Base-by-base conservation (phyloP, 2,888 invertebrate genomes). In the Polydrusus tereticollis region DNA sequence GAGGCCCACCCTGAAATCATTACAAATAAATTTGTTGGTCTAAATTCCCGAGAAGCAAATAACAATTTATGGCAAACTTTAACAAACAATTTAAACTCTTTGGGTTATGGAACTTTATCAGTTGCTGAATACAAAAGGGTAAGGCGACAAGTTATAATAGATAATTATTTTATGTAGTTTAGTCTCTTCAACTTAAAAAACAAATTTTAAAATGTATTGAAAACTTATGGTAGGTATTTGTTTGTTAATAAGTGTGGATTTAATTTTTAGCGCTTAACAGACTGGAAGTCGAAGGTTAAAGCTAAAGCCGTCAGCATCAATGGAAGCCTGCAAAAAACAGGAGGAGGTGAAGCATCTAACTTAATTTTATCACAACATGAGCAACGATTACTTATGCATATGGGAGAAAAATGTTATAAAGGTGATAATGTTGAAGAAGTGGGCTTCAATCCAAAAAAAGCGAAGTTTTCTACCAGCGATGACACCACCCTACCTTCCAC, bases 261-360 rank as follows among this genome's bases (percentile, higher is more conserved):
- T 33, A 33, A 33, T 74, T 73, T 73, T 47, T 47, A 47, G 47
- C 18, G 47, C 8, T 47, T 47, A 16, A 47, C 47, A 18, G 47
- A 47, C 47, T 47, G 47, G 47, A 55, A 55, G n/a, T 26, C 26
- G 2, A 55, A 55, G 16, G 55, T 55, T 8, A 55, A 55, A 33
- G 55, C 55, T 10, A 55, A 55, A 55, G 55, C 55, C 14, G 55
- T 14, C 16, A 26, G 26, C 12, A 14, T 26, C 1, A 55, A 26
- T 55, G 14, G 29, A 26, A 33, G n/a, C n/a, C 2, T 55, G 16
- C 21, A 12, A 8, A n/a, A 26, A 12, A 55, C 55, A 14, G 55
- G 29, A 26, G 55, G 55, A 26, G 55, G 55, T 26, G 1, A n/a
- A 29, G 14, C 55, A 10, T 21, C 29, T 7, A 12, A 23, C n/a